These are phyloP conservation scores for Disparrhopalites patrizii DNA, from an alignment of 2,888 invertebrate genomes.

Conservation along the genomic window DNA sequence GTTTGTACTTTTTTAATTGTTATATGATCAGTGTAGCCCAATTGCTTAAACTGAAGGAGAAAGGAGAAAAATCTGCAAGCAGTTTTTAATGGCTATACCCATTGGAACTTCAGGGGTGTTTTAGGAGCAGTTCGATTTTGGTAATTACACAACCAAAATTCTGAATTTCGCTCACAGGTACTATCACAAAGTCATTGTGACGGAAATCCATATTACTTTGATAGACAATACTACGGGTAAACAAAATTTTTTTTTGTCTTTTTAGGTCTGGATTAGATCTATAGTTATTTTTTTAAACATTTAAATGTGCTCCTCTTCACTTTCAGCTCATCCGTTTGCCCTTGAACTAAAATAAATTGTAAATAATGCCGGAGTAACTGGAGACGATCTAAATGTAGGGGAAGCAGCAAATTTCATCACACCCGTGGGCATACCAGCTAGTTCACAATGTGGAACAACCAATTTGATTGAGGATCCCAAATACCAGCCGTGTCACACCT, in stretches of 20 bases:
- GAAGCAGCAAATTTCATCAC: conserved; percentile 25
- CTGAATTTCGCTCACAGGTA: conserved; percentile 45
- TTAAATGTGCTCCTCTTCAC: too few species aligned
- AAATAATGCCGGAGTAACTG: conserved; percentile 23
- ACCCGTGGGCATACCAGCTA: neutral
- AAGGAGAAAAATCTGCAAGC: too few species aligned
- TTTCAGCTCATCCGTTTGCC: too few species aligned
- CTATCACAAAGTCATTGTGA: conserved; percentile 41
- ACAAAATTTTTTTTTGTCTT: too few species aligned
- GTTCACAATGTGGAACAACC: conserved; percentile 36
- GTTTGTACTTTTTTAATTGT: too few species aligned
- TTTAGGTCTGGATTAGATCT: too few species aligned
- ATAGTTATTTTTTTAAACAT: too few species aligned
- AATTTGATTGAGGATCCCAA: conserved; percentile 38
- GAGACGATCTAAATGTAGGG: conserved; percentile 38
- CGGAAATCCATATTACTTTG: conserved; percentile 40
- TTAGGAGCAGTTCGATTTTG: conserved; percentile 29
- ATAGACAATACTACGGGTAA: too few species aligned
- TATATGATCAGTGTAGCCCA: too few species aligned
- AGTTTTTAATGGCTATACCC: too few species aligned
- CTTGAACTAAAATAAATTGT: too few species aligned
- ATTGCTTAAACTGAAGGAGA: too few species aligned
- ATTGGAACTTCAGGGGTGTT: conserved; percentile 33
- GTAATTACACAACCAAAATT: conserved; percentile 33
- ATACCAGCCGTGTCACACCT: conserved; percentile 33